Base-by-base conservation (phyloP, 2,888 invertebrate genomes). In the Spodoptera littoralis region DNA sequence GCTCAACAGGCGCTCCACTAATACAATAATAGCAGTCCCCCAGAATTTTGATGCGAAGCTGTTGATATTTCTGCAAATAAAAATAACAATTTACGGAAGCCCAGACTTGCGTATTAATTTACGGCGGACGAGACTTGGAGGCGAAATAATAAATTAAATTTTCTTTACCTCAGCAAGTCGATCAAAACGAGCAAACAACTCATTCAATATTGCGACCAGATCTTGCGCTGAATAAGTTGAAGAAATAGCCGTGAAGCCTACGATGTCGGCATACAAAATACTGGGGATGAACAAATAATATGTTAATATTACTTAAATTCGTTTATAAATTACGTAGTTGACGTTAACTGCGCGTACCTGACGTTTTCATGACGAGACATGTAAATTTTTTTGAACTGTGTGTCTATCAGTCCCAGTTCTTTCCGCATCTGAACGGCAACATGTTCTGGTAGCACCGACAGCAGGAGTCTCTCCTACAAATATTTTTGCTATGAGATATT, bases 1-100 rank as follows among this genome's bases (percentile, higher is more conserved):
- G 95, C 89, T 98, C 98, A 65, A 97, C 96, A 0, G 98, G 98
- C 48, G 98, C 98, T 18, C 99, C 99, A 89, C 98, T 98, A 86
- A 99, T 98, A 92, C 99, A 99, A 95, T 99, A 99, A 94, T 99
- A 99, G 90, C 99, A 99, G 90, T 99, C 99, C 1, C 99, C 99
- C 57, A 99, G 96, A 88, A 99, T 99, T 96, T 99, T 99, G 82
- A 99, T 99, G 72, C 99, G 96, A 75, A 99, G 94, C 89, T 99
- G 99, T 87, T 98, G 97, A 92, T 98, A 99, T 96, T 97, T 98
- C 98, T 98, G 93, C 11, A 92, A 73, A 71, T 70, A 59, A 66
- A 62, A 68, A 64, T 62, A 52, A 54, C 62, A 65, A 70, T 66
- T 75, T 70, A 66, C 58, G 56, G 53, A 53, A 59, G 43, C 42